These are phyloP conservation scores for Pterostichus niger DNA, from an alignment of 2,888 invertebrate genomes.

Conservation along the genomic window DNA sequence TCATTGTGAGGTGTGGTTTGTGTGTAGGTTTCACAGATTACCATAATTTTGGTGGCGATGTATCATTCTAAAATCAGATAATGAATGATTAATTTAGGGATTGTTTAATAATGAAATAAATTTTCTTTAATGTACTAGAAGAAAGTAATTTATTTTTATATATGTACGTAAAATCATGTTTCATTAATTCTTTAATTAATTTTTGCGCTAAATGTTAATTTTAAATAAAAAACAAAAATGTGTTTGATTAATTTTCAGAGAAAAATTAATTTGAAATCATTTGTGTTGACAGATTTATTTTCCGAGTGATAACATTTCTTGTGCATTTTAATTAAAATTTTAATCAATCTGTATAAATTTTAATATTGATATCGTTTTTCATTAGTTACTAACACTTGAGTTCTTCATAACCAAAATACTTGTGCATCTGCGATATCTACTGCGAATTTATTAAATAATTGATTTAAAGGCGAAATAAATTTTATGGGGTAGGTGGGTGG, in stretches of 20 bases:
- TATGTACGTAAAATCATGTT: too few species aligned
- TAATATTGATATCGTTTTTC: constrained; percentile 20
- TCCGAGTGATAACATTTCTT: neutral
- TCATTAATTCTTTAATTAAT: too few species aligned
- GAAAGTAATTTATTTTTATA: too few species aligned
- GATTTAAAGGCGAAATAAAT: neutral
- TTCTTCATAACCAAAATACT: neutral
- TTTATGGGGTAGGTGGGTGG: too few species aligned
- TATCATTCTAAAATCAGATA: neutral
- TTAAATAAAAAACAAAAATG: constrained; percentile 2
- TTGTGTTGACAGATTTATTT: constrained; percentile 29
- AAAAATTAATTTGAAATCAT: constrained; percentile 11
- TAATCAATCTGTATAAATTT: constrained; percentile 45
- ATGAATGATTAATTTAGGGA: neutral
- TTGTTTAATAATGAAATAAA: too few species aligned
- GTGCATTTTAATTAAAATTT: constrained; percentile 34
- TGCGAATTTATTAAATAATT: constrained; percentile 5
- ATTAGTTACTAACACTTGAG: neutral
- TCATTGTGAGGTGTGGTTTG: neutral
- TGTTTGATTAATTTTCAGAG: neutral
- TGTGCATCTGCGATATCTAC: neutral
- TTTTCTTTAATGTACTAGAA: too few species aligned
- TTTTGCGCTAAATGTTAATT: too few species aligned
- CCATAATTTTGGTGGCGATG: constrained; percentile 13
- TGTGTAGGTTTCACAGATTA: constrained; percentile 20